A percentile compares a stretch with the other conserved stretches of the same genome.
Conservation (phyloP, 2,888 invertebrate genomes). For the Ornithoptera priamus region DNA sequence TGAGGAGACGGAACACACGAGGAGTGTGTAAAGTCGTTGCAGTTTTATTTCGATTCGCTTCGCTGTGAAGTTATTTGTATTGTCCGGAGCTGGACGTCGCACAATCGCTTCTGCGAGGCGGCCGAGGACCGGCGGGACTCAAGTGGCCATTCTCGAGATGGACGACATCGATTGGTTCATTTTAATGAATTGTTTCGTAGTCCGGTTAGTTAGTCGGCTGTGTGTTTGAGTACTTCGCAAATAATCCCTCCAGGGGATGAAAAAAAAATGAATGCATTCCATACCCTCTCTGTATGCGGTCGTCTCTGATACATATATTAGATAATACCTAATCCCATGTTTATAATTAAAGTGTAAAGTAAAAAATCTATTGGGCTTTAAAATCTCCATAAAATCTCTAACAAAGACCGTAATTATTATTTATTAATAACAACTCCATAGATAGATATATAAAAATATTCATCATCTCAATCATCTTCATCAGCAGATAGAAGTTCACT, state of each 20-base stretch:
- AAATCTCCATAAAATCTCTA: too few species aligned
- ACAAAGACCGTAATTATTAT: too few species aligned
- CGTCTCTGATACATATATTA: too few species aligned
- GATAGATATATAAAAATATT: too few species aligned
- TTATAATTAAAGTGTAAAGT: too few species aligned
- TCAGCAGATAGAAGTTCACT: too few species aligned
- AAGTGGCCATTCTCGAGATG: conserved; percentile 22
- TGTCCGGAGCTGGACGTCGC: conserved; percentile 43
- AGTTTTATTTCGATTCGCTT: conserved; percentile 54
- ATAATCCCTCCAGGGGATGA: not conserved
- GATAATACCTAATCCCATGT: too few species aligned
- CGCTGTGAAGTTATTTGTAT: conserved; percentile 48
- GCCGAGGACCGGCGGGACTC: conserved; percentile 26
- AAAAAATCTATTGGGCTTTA: too few species aligned
- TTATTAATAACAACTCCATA: too few species aligned
- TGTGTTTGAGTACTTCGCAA: not conserved
- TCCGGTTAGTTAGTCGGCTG: conserved; percentile 8
- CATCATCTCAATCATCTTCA: too few species aligned
- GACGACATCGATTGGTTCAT: conserved; percentile 10
- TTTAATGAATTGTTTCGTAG: conserved; percentile 16
- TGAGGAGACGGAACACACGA: conserved; percentile 45
- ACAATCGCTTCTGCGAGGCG: conserved; percentile 37
- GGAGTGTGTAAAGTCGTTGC: conserved; percentile 48
- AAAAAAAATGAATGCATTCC: too few species aligned
- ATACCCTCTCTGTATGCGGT: too few species aligned